These are phyloP conservation scores for Vipera ursinii DNA, from an alignment of 2,797 vertebrate genomes.

Conservation along the genomic window DNA sequence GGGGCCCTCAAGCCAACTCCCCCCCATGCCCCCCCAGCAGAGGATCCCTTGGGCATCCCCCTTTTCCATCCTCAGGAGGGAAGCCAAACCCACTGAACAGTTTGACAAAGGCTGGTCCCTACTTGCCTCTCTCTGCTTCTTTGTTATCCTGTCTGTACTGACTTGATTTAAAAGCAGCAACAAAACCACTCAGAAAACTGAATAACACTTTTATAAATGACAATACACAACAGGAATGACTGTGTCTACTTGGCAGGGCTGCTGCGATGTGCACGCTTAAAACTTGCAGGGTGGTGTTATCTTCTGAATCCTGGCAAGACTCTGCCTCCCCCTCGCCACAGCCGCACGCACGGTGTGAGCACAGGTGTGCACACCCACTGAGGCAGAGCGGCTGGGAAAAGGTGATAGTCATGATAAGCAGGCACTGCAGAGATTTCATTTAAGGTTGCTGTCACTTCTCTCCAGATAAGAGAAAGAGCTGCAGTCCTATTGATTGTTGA, in stretches of 20 bases:
- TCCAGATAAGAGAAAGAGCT: slow-evolving; percentile 13
- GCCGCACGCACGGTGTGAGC: fast-evolving
- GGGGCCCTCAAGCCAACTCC: background rate
- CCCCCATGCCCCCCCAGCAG: background rate
- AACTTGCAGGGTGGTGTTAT: too few relatives aligned
- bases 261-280: background rate
- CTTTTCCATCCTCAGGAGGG: background rate
- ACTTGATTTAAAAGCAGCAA: background rate
- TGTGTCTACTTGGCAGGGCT: background rate
- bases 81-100: background rate
- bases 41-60: background rate
- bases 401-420: background rate
- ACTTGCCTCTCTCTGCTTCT: fast-evolving
- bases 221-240: background rate
- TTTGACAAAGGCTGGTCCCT: background rate
- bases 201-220: background rate
- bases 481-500: slow-evolving; percentile 15
- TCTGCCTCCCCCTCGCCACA: too few relatives aligned
- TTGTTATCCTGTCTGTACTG: background rate
- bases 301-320: background rate
- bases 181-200: background rate
- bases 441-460: background rate
- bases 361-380: background rate
- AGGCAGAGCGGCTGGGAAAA: background rate
- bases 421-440: background rate